Evolutionary conservation across 1,140 invertebrate species (phyloP).

Genomic region (Drosophila truncata): DNA sequence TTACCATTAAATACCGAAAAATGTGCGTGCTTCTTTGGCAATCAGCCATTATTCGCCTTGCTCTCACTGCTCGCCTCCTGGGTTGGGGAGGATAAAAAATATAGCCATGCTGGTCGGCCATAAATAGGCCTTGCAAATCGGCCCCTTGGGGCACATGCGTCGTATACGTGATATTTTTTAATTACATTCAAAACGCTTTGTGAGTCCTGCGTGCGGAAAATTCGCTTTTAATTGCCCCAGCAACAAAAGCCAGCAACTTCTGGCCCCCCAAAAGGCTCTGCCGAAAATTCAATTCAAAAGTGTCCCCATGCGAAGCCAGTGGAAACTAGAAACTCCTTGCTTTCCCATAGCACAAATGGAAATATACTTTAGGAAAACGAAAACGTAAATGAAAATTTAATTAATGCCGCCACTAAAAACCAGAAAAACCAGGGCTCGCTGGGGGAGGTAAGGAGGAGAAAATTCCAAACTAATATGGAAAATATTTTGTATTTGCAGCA

Average conservation of each 20-base stretch:
- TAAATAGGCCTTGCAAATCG: constrained; percentile 73
- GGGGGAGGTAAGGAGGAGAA: constrained; percentile 29
- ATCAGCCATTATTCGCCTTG: constrained; percentile 31
- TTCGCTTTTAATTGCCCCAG: constrained; percentile 65
- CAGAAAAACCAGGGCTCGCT: constrained; percentile 39
- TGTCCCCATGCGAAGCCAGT: constrained; percentile 11
- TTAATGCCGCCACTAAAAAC: constrained; percentile 62
- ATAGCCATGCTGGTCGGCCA: constrained; percentile 43
- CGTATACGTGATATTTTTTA: constrained; percentile 83
- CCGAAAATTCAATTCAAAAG: constrained; percentile 42
- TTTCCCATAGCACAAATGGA: constrained; percentile 29
- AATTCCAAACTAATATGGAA: constrained; percentile 68
- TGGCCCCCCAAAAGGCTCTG: background rate
- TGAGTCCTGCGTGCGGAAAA: constrained; percentile 55
- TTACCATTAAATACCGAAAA: constrained; percentile 12
- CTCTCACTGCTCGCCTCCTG: no score
- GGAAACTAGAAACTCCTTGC: constrained; percentile 41
- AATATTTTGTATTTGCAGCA: constrained; percentile 70
- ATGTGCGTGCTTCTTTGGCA: constrained; percentile 43
- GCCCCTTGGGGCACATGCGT: constrained; percentile 67
- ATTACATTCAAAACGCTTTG: constrained; percentile 69
- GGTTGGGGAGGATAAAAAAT: constrained; percentile 33
- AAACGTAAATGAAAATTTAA: constrained; percentile 67
- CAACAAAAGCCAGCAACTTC: constrained; percentile 8
- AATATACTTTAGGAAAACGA: constrained; percentile 33